phyloP scores from a whole-genome alignment of 2,888 invertebrate genomes.

The Ophion ventricosus region DNA sequence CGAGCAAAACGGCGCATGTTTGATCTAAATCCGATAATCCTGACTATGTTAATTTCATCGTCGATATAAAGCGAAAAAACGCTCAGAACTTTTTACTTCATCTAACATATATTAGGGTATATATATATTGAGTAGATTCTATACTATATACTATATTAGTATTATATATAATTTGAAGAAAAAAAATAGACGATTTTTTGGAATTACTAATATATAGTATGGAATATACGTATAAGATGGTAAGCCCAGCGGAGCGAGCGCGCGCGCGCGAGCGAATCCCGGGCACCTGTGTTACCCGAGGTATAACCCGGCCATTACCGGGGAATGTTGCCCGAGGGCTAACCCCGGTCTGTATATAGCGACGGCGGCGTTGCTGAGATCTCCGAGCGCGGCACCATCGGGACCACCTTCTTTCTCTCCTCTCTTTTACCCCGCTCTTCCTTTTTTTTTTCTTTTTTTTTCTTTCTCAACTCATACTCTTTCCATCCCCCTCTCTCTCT shows the following conservation, averaged over 20 bases:
- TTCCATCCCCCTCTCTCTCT: conserved; percentile 17
- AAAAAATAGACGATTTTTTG: no score
- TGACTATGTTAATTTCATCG: no score
- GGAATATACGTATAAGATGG: conserved; percentile 29
- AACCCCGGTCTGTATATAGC: conserved; percentile 72
- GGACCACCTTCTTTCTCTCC: conserved; percentile 56
- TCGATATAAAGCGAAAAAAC: no score
- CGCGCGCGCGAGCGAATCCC: conserved; percentile 61
- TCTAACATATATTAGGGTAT: no score
- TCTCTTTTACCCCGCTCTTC: conserved; percentile 27
- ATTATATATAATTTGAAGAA: no score
- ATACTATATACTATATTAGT: no score
- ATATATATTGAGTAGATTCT: no score
- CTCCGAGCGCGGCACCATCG: conserved; percentile 49
- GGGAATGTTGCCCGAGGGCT: conserved; percentile 82
- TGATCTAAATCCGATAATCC: no score
- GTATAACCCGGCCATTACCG: conserved; percentile 81
- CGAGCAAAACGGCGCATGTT: no score
- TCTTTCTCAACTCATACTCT: conserved; percentile 15
- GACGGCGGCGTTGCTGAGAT: conserved; percentile 48
- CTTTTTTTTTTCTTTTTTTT: background rate
- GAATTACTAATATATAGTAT: background rate
- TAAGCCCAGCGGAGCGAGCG: conserved; percentile 32
- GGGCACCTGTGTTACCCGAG: conserved; percentile 82
- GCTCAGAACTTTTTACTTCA: no score